Conservation (phyloP, 2,113 vertebrate genomes). For the Saguinus midas region DNA sequence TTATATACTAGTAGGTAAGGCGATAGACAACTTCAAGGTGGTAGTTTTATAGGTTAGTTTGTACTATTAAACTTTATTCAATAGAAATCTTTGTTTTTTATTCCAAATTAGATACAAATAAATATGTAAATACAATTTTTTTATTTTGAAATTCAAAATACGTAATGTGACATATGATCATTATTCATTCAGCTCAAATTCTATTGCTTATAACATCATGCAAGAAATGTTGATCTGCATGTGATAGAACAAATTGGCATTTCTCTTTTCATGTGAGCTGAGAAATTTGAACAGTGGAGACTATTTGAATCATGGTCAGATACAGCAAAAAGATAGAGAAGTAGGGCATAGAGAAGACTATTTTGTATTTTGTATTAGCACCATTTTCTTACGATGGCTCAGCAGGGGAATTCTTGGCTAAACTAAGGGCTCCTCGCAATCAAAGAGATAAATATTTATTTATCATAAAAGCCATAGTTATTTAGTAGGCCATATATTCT, state of each 20-base stretch:
- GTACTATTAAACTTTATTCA: neutral
- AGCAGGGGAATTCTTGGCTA: neutral
- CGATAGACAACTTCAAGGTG: neutral
- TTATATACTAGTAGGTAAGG: neutral
- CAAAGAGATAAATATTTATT: neutral
- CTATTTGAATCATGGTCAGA: neutral
- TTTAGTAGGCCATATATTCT: neutral
- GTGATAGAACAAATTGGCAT: neutral
- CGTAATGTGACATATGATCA: neutral
- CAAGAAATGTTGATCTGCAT: neutral
- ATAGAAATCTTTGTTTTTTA: neutral
- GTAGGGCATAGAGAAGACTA: too few species aligned
- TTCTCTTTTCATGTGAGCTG: neutral
- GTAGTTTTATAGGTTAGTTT: neutral
- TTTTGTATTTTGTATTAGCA: neutral
- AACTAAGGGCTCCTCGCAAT: neutral
- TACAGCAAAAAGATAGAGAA: too few species aligned
- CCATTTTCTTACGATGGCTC: neutral
- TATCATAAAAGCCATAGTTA: neutral
- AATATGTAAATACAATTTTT: neutral
- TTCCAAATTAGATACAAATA: neutral
- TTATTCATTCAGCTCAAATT: neutral
- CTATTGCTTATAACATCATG: neutral
- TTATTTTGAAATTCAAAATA: neutral
- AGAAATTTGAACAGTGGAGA: neutral